Evolutionary conservation across 2,888 invertebrate species (phyloP), one percentile per base, ranked within the genome.

Genomic region (Octodonta nipae): DNA sequence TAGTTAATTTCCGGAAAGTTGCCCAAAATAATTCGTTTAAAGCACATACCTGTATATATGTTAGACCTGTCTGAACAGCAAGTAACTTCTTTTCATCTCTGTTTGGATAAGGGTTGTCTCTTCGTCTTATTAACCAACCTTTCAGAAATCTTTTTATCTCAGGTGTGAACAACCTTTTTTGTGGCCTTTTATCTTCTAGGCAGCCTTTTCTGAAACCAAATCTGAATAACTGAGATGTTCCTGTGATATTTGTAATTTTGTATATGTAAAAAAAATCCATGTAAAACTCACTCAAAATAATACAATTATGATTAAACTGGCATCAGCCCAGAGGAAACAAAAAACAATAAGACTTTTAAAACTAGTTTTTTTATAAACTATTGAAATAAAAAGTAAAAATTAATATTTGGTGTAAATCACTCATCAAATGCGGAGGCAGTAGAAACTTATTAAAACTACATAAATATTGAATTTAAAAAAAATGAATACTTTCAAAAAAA

Each of bases 71-170:
- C 60, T 81, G 77, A 13, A 72, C 61, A 2, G 81, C 78, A 35
- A 82, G 60, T 30, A 70, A 66, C 60, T 79, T 79, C 53, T 82
- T 82, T 56, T 82, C 81, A 45, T 79, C 79, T 37, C 82, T 64
- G 51, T 77, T 80, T 1, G 82, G 81, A 58, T 82, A 82, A 0
- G 82, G 82, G 56, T 82, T 80, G 42, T 81, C 80, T 54, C 81
- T 68, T 45, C 81, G 66, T 26, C 81, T 65, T 10, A 82, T 72
- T 8, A 82, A 65, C 82, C 82, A 82, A 50, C 79, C 78, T 61
- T 82, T 82, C 13, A 82, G 65, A 61, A 73, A 78, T 40, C 75
- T 67, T 53, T 82, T 82, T 47, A 82, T 81, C 66, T 82, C 81
- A 34, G 82, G 81, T 6, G 82, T 82, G 56, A 82, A 82, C 13